Conservation (phyloP, 2,113 vertebrate species). For the Lagopus leucura region DNA sequence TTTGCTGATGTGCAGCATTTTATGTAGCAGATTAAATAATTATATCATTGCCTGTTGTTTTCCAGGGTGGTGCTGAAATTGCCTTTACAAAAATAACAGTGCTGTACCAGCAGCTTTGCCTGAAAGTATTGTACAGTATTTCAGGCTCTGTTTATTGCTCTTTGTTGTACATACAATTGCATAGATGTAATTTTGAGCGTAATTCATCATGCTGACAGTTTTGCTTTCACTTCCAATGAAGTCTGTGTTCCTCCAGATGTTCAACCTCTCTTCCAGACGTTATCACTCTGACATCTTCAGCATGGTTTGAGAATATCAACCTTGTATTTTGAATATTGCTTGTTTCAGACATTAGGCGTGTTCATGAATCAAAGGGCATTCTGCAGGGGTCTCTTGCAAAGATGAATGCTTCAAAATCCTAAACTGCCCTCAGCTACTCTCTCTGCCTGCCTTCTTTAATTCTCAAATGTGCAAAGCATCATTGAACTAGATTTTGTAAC, state of each 20-base stretch:
- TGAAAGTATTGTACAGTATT: neutral
- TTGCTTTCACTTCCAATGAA: neutral
- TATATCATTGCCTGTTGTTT: neutral
- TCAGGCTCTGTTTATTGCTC: neutral
- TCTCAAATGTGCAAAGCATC: conserved; percentile 49
- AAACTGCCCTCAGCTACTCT: neutral
- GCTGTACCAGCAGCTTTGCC: neutral
- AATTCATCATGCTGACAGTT: neutral
- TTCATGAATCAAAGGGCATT: neutral
- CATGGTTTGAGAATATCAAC: neutral
- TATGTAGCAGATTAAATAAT: neutral
- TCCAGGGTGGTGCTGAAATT: neutral
- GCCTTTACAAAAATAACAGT: neutral
- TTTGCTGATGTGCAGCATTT: neutral
- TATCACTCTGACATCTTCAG: neutral
- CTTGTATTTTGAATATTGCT: neutral
- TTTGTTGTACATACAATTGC: neutral
- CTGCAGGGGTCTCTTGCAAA: neutral
- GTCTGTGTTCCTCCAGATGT: neutral
- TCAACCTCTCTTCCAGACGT: neutral
- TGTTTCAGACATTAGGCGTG: neutral
- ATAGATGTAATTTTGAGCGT: neutral
- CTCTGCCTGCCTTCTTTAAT: neutral
- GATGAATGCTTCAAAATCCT: neutral
- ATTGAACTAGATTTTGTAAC: conserved; percentile 70